Evolutionary conservation across 2,113 vertebrate genomes (phyloP).

Genomic region (Lepisosteus osseus): DNA sequence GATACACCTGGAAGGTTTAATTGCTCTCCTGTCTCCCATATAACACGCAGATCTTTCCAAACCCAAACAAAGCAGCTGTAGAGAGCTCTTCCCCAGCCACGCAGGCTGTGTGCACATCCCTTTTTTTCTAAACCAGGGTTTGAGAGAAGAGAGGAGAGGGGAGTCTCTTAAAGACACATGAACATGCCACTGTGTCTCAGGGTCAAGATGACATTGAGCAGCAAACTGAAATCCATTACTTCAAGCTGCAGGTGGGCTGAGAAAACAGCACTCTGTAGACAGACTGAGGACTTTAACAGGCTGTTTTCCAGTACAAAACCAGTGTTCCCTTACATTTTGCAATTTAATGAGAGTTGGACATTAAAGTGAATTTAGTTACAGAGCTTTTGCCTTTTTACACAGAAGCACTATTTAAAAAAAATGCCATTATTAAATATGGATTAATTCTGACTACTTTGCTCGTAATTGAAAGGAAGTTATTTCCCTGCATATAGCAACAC

Average conservation of each 20-base stretch:
- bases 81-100: neutral
- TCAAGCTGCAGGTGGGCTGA: constrained; percentile 40
- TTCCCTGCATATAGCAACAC: constrained; percentile 23
- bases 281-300: constrained; percentile 24
- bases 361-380: constrained; percentile 30
- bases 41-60: too few relatives aligned
- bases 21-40: too few relatives aligned
- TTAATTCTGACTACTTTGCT: constrained; percentile 25
- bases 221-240: neutral
- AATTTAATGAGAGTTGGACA: constrained; percentile 19
- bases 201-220: constrained; percentile 13
- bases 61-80: neutral
- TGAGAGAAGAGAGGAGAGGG: neutral
- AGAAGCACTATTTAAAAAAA: constrained; percentile 23
- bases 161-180: neutral
- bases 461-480: constrained; percentile 14
- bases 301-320: constrained; percentile 24
- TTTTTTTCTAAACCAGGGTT: too few relatives aligned
- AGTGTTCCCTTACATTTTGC: constrained; percentile 24
- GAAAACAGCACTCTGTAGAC: constrained; percentile 25
- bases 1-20: too few relatives aligned
- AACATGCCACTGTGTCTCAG: neutral
- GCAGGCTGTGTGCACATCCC: neutral
- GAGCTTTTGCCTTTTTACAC: constrained; percentile 26
- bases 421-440: constrained; percentile 7